Evolutionary conservation across 2,113 vertebrate species (phyloP).

Genomic region (Helogale parvula): DNA sequence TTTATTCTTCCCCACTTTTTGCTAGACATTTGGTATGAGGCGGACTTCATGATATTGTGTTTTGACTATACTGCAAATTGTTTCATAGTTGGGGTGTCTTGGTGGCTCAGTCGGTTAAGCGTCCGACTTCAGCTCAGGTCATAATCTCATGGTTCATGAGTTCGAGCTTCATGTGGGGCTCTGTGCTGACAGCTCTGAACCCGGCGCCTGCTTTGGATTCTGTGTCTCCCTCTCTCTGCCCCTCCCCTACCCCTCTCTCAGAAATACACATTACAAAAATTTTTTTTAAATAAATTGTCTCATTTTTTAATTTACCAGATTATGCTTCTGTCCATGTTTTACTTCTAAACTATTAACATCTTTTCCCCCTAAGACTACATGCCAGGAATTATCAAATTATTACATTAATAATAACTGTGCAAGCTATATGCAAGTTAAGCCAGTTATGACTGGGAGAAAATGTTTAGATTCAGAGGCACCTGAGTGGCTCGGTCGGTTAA

Average conservation of each 20-base stretch:
- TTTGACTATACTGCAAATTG: neutral
- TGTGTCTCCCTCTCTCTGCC: no score
- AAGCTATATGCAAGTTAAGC: neutral
- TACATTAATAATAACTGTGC: neutral
- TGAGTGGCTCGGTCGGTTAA: no score
- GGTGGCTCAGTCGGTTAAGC: no score
- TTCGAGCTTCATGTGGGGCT: no score
- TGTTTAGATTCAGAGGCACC: neutral
- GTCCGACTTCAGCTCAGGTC: no score
- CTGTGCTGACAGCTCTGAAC: no score
- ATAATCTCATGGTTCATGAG: no score
- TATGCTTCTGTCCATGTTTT: neutral
- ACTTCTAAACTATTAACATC: neutral
- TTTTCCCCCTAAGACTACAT: neutral
- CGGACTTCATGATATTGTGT: neutral
- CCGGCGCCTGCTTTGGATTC: no score
- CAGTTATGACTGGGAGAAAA: neutral
- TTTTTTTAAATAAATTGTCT: no score
- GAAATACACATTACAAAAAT: no score
- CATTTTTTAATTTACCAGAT: neutral
- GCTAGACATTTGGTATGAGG: neutral
- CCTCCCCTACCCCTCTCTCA: no score
- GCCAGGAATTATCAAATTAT: neutral
- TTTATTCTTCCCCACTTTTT: neutral
- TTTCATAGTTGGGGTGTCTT: neutral